These are phyloP conservation scores for Meteorus cinctellus DNA, from an alignment of 2,888 invertebrate genomes.

Conservation along the genomic window DNA sequence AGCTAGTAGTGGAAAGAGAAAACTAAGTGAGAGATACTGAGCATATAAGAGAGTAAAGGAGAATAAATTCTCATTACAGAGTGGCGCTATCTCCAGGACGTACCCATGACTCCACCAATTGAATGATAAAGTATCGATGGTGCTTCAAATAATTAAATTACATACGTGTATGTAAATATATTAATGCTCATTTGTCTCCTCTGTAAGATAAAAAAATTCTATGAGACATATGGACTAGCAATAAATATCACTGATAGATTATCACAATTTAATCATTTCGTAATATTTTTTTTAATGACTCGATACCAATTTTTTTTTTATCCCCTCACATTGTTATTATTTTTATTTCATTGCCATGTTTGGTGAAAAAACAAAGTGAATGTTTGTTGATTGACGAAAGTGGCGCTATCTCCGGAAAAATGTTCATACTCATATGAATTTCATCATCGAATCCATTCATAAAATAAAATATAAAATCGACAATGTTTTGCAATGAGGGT, in stretches of 20 bases:
- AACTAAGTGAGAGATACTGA: conserved; percentile 20
- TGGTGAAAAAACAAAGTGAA: background rate
- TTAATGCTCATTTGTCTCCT: too few relatives aligned
- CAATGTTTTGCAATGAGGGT: background rate
- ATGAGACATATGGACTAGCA: too few relatives aligned
- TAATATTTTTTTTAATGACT: background rate
- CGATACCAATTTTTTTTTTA: too few relatives aligned
- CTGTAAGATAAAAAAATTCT: background rate
- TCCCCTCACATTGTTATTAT: background rate
- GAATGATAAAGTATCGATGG: conserved; percentile 25
- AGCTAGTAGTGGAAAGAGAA: conserved; percentile 38
- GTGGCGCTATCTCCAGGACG: conserved; percentile 46
- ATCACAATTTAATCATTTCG: too few relatives aligned
- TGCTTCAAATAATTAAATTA: conserved; percentile 4
- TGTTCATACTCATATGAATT: conserved; percentile 46
- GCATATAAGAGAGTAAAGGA: background rate
- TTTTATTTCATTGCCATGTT: background rate
- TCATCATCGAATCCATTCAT: conserved; percentile 44
- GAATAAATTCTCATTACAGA: conserved; percentile 16
- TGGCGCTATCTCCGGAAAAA: conserved; percentile 44
- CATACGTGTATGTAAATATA: background rate
- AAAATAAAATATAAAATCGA: background rate
- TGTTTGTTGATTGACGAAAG: background rate
- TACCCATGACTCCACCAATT: conserved; percentile 11
- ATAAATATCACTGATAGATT: too few relatives aligned